phyloP scores from a whole-genome alignment of 2,888 invertebrate genomes.

The Lepidochrysops patricia region DNA sequence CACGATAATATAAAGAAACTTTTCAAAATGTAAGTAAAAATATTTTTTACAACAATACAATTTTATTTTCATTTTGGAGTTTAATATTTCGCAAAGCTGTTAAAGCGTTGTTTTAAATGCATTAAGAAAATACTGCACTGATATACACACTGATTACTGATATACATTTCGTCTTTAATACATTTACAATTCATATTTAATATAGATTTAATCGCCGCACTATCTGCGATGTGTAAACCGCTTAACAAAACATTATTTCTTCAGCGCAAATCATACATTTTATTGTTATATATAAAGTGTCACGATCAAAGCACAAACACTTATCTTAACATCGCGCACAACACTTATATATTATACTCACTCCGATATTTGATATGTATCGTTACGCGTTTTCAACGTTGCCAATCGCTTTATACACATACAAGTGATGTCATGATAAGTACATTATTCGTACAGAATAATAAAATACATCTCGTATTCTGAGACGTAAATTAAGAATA shows the following conservation, averaged over 20 bases:
- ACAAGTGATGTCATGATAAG: neutral
- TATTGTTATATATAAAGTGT: neutral
- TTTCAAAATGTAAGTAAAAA: too few species aligned
- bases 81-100: neutral
- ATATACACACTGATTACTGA: too few species aligned
- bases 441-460: neutral
- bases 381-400: conserved; percentile 42
- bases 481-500: too few species aligned
- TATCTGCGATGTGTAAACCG: too few species aligned
- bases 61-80: neutral
- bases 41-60: too few species aligned
- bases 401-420: conserved; percentile 13
- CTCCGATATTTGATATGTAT: conserved; percentile 67
- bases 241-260: neutral
- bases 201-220: too few species aligned
- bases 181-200: too few species aligned
- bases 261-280: neutral
- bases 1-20: too few species aligned
- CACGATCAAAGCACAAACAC: conserved; percentile 6
- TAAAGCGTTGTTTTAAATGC: too few species aligned
- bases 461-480: too few species aligned
- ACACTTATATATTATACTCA: conserved; percentile 61
- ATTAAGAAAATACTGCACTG: too few species aligned
- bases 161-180: too few species aligned
- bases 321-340: conserved; percentile 31